A percentile compares a stretch with the other conserved stretches of the same genome.
Conservation (phyloP, 2,797 vertebrate species). For the Acanthornis magna region DNA sequence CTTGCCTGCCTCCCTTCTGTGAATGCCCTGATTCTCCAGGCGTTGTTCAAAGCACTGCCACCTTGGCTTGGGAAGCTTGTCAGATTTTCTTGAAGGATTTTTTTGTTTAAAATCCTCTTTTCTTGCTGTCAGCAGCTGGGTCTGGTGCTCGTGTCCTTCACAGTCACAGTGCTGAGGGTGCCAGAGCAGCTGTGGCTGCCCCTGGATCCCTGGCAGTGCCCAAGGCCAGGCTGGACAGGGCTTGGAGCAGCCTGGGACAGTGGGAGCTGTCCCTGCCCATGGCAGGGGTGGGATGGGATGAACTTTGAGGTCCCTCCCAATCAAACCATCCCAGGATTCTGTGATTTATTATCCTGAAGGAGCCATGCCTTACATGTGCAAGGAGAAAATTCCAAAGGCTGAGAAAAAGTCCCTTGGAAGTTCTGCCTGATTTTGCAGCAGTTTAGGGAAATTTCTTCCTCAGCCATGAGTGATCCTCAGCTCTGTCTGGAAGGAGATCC, state of each 20-base stretch:
- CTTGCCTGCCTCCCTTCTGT: neutral
- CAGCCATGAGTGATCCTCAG: rapidly evolving
- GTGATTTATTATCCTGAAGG: neutral
- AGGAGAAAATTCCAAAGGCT: neutral
- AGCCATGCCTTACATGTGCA: neutral
- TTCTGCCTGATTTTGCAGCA: neutral
- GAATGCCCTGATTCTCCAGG: neutral
- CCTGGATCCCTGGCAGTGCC: neutral
- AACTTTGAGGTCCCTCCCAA: neutral
- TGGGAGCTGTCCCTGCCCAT: neutral
- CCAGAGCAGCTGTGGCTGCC: neutral
- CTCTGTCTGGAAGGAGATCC: neutral
- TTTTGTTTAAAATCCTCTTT: neutral
- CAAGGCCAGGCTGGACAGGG: neutral
- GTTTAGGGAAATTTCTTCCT: neutral
- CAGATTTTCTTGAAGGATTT: neutral
- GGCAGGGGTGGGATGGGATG: neutral
- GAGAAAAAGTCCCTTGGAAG: neutral
- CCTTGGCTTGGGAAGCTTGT: rapidly evolving
- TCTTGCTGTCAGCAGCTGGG: neutral
- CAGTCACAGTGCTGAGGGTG: neutral
- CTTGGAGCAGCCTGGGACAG: neutral
- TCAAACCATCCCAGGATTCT: neutral
- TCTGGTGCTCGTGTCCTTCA: neutral
- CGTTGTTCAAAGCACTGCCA: neutral